A percentile compares a stretch with the other conserved stretches of the same genome.
These are phyloP conservation scores for Rhabdomys pumilio DNA, from an alignment of 2,797 vertebrate species.

Conservation along the genomic window DNA sequence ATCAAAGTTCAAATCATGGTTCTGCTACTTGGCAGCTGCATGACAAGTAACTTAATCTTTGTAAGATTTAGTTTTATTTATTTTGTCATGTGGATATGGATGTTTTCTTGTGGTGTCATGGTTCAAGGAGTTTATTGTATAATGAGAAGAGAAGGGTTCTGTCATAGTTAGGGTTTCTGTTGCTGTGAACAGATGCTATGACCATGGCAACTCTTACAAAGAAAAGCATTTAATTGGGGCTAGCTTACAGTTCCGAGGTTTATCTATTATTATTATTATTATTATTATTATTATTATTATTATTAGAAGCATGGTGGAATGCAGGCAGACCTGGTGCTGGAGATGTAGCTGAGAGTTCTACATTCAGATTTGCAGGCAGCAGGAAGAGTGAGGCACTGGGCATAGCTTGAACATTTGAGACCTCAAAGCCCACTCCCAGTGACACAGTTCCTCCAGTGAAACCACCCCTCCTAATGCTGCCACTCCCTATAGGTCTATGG, in stretches of 20 bases:
- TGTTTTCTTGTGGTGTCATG: conserved; percentile 5
- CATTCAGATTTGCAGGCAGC: background rate
- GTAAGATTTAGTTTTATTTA: background rate
- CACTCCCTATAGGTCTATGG: background rate
- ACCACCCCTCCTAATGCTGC: background rate
- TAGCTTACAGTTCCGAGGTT: background rate
- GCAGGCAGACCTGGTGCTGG: background rate
- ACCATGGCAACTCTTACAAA: background rate
- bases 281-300: background rate
- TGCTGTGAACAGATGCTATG: background rate
- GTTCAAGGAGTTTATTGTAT: background rate
- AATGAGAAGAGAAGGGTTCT: background rate
- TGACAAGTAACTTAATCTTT: background rate
- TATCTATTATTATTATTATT: too few relatives aligned
- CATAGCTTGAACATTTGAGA: too few relatives aligned
- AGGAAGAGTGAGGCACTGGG: background rate
- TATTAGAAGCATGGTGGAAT: background rate
- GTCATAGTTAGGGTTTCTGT: background rate
- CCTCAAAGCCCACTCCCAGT: background rate
- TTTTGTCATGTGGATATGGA: background rate
- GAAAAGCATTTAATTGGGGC: background rate
- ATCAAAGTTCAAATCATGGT: background rate
- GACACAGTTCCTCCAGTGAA: background rate
- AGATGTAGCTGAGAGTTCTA: background rate
- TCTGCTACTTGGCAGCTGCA: background rate